A percentile compares a stretch with the other conserved stretches of the same genome.
Evolutionary conservation across 1,140 invertebrate species (phyloP).

Genomic region (Gonioctena quinquepunctata): DNA sequence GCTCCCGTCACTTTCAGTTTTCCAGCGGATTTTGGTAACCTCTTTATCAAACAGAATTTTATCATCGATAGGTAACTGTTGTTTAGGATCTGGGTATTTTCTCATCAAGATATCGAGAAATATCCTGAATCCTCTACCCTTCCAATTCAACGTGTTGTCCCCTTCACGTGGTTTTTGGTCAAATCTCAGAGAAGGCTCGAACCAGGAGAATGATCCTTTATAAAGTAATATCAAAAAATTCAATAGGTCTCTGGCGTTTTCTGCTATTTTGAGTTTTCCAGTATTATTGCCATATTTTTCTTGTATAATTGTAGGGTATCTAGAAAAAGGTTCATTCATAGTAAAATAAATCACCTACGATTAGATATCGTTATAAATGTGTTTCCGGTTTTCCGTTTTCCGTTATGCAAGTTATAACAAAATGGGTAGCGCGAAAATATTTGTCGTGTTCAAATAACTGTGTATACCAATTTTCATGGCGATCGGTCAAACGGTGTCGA

Average conservation of each 20-base stretch:
- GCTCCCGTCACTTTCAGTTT: background rate
- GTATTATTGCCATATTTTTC: background rate
- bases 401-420: too few relatives aligned
- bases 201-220: slow-evolving; percentile 20
- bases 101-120: slow-evolving; percentile 37
- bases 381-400: too few relatives aligned
- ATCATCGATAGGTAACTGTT: slow-evolving; percentile 29
- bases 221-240: slow-evolving; percentile 9
- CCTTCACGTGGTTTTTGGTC: slow-evolving; percentile 30
- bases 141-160: slow-evolving; percentile 33
- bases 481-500: too few relatives aligned
- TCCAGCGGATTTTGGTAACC: slow-evolving; percentile 33
- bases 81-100: slow-evolving; percentile 28
- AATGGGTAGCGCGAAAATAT: too few relatives aligned
- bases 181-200: slow-evolving; percentile 9
- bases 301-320: background rate
- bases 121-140: slow-evolving; percentile 38
- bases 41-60: slow-evolving; percentile 34
- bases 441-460: too few relatives aligned
- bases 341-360: too few relatives aligned
- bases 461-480: too few relatives aligned
- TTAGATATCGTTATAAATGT: too few relatives aligned
- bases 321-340: too few relatives aligned
- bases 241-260: slow-evolving; percentile 29
- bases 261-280: slow-evolving; percentile 37